Percentiles rank a stretch among this genome's conserved stretches.
Conservation (phyloP, 2,113 vertebrate genomes). For the Chitala chitala region DNA sequence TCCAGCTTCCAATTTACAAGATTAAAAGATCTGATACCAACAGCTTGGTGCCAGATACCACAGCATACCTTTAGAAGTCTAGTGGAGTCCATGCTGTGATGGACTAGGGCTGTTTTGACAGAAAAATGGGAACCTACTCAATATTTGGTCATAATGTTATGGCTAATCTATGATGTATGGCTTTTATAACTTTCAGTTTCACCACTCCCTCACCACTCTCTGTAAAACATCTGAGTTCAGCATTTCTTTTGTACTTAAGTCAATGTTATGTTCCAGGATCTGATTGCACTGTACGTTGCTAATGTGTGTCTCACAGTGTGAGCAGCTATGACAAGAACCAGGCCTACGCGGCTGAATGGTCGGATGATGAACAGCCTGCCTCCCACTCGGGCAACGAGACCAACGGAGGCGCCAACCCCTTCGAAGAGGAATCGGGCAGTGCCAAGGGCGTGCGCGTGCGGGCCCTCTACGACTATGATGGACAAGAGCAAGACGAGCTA, state of each 20-base stretch:
- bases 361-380: constrained; percentile 77
- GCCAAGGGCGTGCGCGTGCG: constrained; percentile 75
- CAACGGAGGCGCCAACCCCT: constrained; percentile 81
- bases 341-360: constrained; percentile 80
- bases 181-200: too few species aligned
- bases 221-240: too few species aligned
- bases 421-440: constrained; percentile 70
- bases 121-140: too few species aligned
- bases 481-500: constrained; percentile 94
- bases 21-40: too few species aligned
- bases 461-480: constrained; percentile 89
- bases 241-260: neutral
- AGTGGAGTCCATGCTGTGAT: too few species aligned
- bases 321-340: constrained; percentile 89
- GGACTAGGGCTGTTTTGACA: too few species aligned
- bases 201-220: too few species aligned
- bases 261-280: neutral
- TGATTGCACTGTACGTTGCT: neutral
- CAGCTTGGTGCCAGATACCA: too few species aligned
- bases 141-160: too few species aligned
- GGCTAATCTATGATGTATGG: too few species aligned
- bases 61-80: too few species aligned
- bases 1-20: too few species aligned
- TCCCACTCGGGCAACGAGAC: constrained; percentile 74
- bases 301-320: constrained; percentile 60